These are phyloP conservation scores for Paragorgia papillata DNA, from an alignment of 92 coral and sea anemone genomes.

Conservation along the genomic window DNA sequence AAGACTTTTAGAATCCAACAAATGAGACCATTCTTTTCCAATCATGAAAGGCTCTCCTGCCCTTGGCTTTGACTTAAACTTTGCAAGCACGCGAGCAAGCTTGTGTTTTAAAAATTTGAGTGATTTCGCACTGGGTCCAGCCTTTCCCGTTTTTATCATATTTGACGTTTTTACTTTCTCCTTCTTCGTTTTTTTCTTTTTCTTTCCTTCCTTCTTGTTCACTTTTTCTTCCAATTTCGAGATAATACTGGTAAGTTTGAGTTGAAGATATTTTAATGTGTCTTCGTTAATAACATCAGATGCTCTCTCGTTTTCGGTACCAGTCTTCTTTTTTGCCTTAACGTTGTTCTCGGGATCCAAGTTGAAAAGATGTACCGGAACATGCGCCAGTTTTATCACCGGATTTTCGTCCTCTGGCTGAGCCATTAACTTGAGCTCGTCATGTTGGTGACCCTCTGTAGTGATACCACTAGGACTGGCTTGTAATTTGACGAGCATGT, in stretches of 20 bases:
- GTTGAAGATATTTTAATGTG: constrained; percentile 16
- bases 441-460: neutral
- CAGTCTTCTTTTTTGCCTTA: neutral
- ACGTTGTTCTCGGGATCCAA: neutral
- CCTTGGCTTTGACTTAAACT: constrained; percentile 19
- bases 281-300: neutral
- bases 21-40: constrained; percentile 35
- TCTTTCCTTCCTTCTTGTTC: constrained; percentile 20
- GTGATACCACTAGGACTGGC: neutral
- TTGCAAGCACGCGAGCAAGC: constrained; percentile 11
- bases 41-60: constrained; percentile 28
- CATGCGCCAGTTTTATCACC: constrained; percentile 28
- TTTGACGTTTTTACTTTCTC: neutral
- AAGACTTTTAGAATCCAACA: neutral
- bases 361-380: constrained; percentile 1
- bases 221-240: constrained; percentile 33
- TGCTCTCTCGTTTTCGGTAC: neutral
- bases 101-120: neutral
- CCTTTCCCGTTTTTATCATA: constrained; percentile 1
- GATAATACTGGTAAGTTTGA: constrained; percentile 22
- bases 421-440: neutral
- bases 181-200: too few relatives aligned
- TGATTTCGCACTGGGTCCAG: constrained; percentile 2
- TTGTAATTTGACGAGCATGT: neutral
- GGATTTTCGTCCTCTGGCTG: constrained; percentile 5